Evolutionary conservation across 2,888 invertebrate species (phyloP).

Genomic region (Clusia tigrina): DNA sequence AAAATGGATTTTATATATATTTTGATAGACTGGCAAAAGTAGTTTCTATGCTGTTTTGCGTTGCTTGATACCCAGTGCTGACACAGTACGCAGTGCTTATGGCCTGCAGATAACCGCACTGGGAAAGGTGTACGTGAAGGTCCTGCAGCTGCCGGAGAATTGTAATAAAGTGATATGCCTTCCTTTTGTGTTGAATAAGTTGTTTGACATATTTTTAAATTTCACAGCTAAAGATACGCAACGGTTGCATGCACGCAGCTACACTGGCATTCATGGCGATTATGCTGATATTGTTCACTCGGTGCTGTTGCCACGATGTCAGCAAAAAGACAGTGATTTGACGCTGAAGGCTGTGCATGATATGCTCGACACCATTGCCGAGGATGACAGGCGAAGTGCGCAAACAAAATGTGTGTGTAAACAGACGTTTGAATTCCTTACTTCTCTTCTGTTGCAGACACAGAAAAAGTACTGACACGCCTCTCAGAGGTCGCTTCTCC

Average conservation of each 20-base stretch:
- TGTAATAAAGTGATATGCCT: too few species aligned
- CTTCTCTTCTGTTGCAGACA: slow-evolving; percentile 45
- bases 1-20: neutral
- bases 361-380: slow-evolving; percentile 78
- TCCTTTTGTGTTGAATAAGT: slow-evolving; percentile 31
- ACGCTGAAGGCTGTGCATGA: slow-evolving; percentile 77
- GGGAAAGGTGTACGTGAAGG: slow-evolving; percentile 74
- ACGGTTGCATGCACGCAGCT: slow-evolving; percentile 46
- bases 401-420: neutral
- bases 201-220: too few species aligned
- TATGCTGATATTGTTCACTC: slow-evolving; percentile 82
- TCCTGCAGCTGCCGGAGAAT: slow-evolving; percentile 76
- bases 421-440: neutral
- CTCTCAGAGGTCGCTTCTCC: slow-evolving; percentile 75
- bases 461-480: slow-evolving; percentile 72
- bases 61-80: slow-evolving; percentile 79
- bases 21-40: slow-evolving; percentile 64
- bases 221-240: slow-evolving; percentile 63
- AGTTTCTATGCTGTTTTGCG: slow-evolving; percentile 79
- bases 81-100: slow-evolving; percentile 81
- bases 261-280: slow-evolving; percentile 67
- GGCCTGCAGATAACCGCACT: slow-evolving; percentile 83
- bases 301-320: slow-evolving; percentile 71
- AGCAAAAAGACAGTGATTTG: slow-evolving; percentile 64
- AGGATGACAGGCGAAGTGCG: slow-evolving; percentile 71